A percentile compares a stretch with the other conserved stretches of the same genome.
These are phyloP conservation scores for Euwallacea fornicatus DNA, from an alignment of 1,140 invertebrate species.

Conservation along the genomic window DNA sequence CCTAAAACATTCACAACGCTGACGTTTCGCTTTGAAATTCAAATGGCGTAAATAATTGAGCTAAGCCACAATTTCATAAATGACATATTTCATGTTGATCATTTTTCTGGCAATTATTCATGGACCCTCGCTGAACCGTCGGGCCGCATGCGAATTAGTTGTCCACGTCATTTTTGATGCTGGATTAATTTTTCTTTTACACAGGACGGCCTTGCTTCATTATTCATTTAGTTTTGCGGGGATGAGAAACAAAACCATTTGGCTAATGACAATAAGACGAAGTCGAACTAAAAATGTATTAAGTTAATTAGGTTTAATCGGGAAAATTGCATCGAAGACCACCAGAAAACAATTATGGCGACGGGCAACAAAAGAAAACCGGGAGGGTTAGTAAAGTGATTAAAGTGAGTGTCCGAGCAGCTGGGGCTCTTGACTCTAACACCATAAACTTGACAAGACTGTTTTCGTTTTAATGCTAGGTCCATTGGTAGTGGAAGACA, in stretches of 20 bases:
- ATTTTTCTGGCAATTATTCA: constrained; percentile 37
- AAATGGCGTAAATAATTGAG: constrained; percentile 41
- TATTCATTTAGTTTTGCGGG: too few relatives aligned
- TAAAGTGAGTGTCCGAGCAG: constrained; percentile 35
- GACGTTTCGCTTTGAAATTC: constrained; percentile 40
- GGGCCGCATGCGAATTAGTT: constrained; percentile 28
- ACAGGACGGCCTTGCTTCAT: too few relatives aligned
- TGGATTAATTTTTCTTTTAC: constrained; percentile 27
- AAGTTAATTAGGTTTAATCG: constrained; percentile 37
- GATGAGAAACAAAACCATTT: too few relatives aligned
- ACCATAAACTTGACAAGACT: constrained; percentile 42
- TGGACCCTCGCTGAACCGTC: constrained; percentile 27
- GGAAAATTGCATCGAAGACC: constrained; percentile 37
- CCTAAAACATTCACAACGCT: constrained; percentile 37
- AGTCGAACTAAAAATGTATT: constrained; percentile 34
- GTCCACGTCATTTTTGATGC: constrained; percentile 18
- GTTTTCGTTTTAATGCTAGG: background rate
- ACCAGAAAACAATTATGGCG: constrained; percentile 39
- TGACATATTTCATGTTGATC: constrained; percentile 41
- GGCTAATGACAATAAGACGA: too few relatives aligned
- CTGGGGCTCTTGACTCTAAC: constrained; percentile 6
- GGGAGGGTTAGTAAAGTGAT: constrained; percentile 27
- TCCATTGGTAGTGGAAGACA: background rate
- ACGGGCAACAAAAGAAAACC: constrained; percentile 23
- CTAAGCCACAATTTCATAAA: constrained; percentile 43